Evolutionary conservation across 1,140 invertebrate species (phyloP).

Genomic region (Triops longicaudatus): DNA sequence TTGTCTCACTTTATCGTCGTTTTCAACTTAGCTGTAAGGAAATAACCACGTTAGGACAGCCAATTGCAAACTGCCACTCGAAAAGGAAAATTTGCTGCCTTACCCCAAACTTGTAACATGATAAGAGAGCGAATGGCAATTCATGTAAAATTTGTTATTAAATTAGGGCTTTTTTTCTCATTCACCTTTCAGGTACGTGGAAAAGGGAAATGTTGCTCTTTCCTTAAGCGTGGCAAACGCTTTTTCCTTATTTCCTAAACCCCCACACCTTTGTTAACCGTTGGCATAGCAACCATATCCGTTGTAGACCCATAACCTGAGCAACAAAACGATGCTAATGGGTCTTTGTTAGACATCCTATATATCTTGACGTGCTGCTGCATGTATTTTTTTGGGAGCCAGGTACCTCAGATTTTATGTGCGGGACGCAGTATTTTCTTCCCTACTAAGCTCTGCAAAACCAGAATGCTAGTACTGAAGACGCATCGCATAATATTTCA

Average conservation of each 20-base stretch:
- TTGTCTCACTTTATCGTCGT: background rate
- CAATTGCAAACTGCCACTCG: no score
- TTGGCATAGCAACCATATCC: background rate
- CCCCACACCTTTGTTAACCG: background rate
- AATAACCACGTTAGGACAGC: no score
- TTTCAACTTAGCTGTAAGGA: background rate
- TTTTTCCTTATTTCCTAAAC: background rate
- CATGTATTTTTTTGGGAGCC: background rate
- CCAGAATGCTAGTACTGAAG: no score
- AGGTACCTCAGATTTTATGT: background rate
- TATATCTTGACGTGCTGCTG: background rate
- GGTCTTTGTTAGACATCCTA: background rate
- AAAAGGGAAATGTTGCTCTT: background rate
- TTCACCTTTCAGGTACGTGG: no score
- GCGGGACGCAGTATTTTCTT: background rate
- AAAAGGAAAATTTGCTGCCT: no score
- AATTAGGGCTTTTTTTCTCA: no score
- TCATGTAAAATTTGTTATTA: no score
- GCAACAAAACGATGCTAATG: conserved; percentile 15
- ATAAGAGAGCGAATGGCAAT: no score
- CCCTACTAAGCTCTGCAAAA: background rate
- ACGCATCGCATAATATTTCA: no score
- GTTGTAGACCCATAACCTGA: conserved; percentile 4
- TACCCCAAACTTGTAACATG: no score
- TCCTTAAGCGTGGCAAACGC: background rate